Base-by-base conservation (phyloP, 2,113 vertebrate species). In the Halichoeres trimaculatus region DNA sequence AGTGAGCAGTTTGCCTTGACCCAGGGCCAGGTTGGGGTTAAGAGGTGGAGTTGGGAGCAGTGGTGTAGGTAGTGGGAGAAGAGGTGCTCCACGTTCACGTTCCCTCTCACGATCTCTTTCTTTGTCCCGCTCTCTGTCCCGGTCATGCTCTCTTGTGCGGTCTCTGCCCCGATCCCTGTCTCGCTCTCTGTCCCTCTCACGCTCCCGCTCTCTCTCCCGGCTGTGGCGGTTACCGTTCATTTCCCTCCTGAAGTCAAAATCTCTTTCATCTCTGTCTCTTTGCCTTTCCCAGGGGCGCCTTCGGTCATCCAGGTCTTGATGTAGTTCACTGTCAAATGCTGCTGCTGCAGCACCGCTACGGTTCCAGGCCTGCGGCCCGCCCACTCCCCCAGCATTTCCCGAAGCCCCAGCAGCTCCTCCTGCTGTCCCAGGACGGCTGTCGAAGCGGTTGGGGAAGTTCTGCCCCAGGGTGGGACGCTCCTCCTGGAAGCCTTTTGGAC, bases 251-350 rank as follows among this genome's bases (percentile, higher is more conserved):
- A 99, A 98, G 93, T 97, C 97, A 91, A 97, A 96, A 92, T 98
- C 97, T 94, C 97, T 93, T 90, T 99, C 97, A 83, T 99, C 97
- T 65, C 97, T 94, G 85, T 95, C 94, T 90, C 96, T 95, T 67
- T 99, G 97, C 72, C 97, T 96, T 84, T 99, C 98, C 98, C 98
- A 99, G 22, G 96, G 96, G 72, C 96, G 96, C 83, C 97, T 94
- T 59, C 97, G 95, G 53, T 99, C 98, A 90, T 99, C 98, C 75
- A 98, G 95, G 94, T 99, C 98, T 93, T 97, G 96, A 88, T 97
- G 96, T 71, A 94, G 70, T 84, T 97, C 96, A 72, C 93, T 94
- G 57, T 96, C 96, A 88, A 96, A 98, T 12, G 88, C 59, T 0
- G 74, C 66, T 11, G 76, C 2, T 5, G 58, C 34, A 3, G 64